These are phyloP conservation scores for Pediacus dermestoides DNA, from an alignment of 2,888 invertebrate species.

Conservation along the genomic window DNA sequence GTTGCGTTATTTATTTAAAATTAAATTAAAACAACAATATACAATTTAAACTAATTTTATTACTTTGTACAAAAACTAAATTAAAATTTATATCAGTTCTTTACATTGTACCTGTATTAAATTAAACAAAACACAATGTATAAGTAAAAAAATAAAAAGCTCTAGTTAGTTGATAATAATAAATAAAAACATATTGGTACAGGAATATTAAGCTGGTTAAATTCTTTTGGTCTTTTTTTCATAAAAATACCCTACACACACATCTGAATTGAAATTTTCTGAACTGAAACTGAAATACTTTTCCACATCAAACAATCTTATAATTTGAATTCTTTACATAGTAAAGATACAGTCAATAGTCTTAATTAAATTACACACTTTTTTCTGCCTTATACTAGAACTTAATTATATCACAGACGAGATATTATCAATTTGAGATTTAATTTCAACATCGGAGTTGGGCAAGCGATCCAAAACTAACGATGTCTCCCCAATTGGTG, in stretches of 20 bases:
- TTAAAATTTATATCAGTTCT: conserved; percentile 27
- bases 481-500: conserved; percentile 55
- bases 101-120: conserved; percentile 20
- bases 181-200: conserved; percentile 10
- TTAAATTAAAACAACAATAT: too few species aligned
- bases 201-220: too few species aligned
- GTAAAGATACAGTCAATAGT: conserved; percentile 21
- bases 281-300: conserved; percentile 12
- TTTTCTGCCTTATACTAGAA: conserved; percentile 1
- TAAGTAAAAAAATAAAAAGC: conserved; percentile 23
- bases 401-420: conserved; percentile 47
- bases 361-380: conserved; percentile 13
- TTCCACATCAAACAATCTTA: conserved; percentile 18
- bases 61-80: conserved; percentile 10
- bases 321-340: conserved; percentile 25
- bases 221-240: too few species aligned
- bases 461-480: conserved; percentile 42
- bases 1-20: too few species aligned
- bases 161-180: conserved; percentile 17
- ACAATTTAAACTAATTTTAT: too few species aligned
- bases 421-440: conserved; percentile 33
- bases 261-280: too few species aligned
- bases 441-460: conserved; percentile 32
- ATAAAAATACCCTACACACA: too few species aligned
- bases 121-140: conserved; percentile 21